These are phyloP conservation scores for Drosophila anomelani DNA, from an alignment of 2,888 invertebrate genomes.

Conservation along the genomic window DNA sequence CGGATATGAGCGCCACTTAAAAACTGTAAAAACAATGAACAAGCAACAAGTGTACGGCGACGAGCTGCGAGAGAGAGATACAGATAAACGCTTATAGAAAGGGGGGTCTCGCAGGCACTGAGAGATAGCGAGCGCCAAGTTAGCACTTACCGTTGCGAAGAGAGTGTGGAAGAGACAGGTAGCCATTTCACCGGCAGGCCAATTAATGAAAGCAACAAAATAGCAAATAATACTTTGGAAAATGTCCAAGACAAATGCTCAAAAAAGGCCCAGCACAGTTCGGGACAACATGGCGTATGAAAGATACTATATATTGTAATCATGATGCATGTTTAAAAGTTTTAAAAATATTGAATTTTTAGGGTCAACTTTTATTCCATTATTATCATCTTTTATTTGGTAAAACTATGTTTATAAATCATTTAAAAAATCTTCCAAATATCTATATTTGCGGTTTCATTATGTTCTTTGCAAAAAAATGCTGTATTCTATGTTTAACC, in stretches of 20 bases:
- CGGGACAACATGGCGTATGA: background rate
- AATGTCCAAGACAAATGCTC: constrained; percentile 61
- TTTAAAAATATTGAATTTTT: background rate
- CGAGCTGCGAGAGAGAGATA: constrained; percentile 22
- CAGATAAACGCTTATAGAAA: constrained; percentile 18
- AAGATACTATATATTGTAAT: background rate
- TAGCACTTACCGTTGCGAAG: constrained; percentile 45
- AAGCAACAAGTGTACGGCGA: constrained; percentile 70
- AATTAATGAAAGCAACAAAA: constrained; percentile 78
- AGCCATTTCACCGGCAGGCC: constrained; percentile 67
- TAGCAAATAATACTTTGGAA: constrained; percentile 66
- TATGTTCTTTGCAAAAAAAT: no score
- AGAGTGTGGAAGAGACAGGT: constrained; percentile 51
- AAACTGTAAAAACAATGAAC: constrained; percentile 75
- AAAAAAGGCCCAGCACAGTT: constrained; percentile 20
- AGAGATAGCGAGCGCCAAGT: constrained; percentile 30
- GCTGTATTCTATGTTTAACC: background rate
- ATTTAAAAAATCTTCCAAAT: no score
- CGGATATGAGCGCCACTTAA: constrained; percentile 81
- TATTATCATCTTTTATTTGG: no score
- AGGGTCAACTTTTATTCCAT: no score
- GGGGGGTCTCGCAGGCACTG: constrained; percentile 13
- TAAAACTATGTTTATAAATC: no score
- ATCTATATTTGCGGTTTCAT: no score
- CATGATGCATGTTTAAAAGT: background rate